Conservation (phyloP, 2,113 vertebrate genomes). For the Bungarus multicinctus region DNA sequence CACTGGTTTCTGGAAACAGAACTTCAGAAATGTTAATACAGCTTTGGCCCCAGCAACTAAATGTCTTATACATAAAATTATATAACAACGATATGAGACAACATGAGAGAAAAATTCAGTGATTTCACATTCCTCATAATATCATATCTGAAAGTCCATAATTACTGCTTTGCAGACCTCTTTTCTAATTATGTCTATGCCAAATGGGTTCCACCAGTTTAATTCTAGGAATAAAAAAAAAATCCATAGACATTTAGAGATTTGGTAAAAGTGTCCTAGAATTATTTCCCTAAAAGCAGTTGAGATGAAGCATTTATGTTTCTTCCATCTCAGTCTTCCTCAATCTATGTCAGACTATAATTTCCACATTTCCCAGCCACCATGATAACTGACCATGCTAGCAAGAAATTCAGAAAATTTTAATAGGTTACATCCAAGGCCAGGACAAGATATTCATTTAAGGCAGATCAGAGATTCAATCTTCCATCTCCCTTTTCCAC, state of each 20-base stretch:
- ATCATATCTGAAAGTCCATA: not conserved
- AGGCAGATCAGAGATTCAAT: not conserved
- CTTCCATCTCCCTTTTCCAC: not conserved
- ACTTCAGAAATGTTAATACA: not conserved
- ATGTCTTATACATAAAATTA: not conserved
- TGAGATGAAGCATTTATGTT: not conserved
- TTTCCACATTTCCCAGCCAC: not conserved
- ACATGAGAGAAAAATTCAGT: not conserved
- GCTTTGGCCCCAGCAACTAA: not conserved
- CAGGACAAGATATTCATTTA: not conserved
- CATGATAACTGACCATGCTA: not conserved
- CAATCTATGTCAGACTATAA: not conserved
- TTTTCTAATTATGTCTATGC: not conserved
- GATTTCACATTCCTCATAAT: not conserved
- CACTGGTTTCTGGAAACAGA: not conserved
- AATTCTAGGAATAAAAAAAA: not conserved
- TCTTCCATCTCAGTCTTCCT: not conserved
- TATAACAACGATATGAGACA: not conserved
- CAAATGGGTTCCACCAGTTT: too few species aligned
- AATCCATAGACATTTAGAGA: not conserved
- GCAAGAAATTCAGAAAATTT: not conserved
- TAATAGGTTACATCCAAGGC: not conserved
- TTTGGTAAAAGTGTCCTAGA: not conserved
- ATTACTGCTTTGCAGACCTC: not conserved
- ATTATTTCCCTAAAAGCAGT: not conserved